A percentile compares a stretch with the other conserved stretches of the same genome.
Evolutionary conservation across 1,140 invertebrate species (phyloP).

Genomic region (Drosophila ficusphila): DNA sequence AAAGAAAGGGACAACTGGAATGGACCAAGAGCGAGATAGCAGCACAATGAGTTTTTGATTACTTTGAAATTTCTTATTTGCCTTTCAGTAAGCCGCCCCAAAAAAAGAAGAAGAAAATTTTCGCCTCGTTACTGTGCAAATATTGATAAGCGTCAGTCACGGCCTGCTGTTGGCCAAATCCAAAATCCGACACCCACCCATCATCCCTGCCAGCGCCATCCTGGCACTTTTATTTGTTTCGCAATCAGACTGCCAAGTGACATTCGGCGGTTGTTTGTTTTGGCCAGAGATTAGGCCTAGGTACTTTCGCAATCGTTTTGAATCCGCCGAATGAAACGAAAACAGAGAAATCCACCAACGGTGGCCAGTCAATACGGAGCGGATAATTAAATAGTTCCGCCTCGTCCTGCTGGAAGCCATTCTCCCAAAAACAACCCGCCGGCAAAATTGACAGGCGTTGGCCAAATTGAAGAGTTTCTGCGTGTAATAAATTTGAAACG

Average conservation of each 20-base stretch:
- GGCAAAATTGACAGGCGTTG: slow-evolving; percentile 24
- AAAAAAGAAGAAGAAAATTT: slow-evolving; percentile 38
- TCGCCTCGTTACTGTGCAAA: slow-evolving; percentile 72
- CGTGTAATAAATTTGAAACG: slow-evolving; percentile 76
- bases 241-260: slow-evolving; percentile 54
- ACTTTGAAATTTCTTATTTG: slow-evolving; percentile 82
- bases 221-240: slow-evolving; percentile 61
- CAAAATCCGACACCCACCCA: slow-evolving; percentile 12
- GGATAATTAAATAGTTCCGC: slow-evolving; percentile 45
- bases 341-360: slow-evolving; percentile 4
- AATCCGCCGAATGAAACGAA: slow-evolving; percentile 25
- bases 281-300: slow-evolving; percentile 43
- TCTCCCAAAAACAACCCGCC: not conserved
- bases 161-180: slow-evolving; percentile 41
- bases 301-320: not conserved
- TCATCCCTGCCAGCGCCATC: not conserved
- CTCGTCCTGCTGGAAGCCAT: not conserved
- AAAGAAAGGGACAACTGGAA: not conserved
- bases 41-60: slow-evolving; percentile 79
- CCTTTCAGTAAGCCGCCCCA: slow-evolving; percentile 57
- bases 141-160: slow-evolving; percentile 73
- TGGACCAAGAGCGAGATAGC: slow-evolving; percentile 19
- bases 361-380: slow-evolving; percentile 18
- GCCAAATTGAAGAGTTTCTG: slow-evolving; percentile 72
- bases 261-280: slow-evolving; percentile 50